Base-by-base conservation (phyloP, 2,888 invertebrate species). In the Elmis aenea region DNA sequence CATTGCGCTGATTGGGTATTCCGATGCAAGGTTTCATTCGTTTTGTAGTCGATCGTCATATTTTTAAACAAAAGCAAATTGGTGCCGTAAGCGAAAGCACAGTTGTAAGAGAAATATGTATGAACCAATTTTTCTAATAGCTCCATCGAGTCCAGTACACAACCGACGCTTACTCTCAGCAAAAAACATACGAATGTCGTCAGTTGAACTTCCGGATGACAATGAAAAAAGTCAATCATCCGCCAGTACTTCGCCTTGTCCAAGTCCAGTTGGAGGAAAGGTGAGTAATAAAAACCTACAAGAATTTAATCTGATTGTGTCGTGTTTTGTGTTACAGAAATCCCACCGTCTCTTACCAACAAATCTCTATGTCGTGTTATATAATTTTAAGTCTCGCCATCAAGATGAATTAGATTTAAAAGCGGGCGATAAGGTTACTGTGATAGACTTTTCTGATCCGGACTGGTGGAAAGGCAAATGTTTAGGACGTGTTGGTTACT, bases 401-500 rank as follows among this genome's bases (percentile, higher is more conserved):
- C 85, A 86, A 34, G 95, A 94, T 64, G 95, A 95, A 64, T 71
- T 95, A 55, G 94, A 95, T 63, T 74, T 96, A 18, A 93, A 92
- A 72, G 90, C 91, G 12, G 92, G 92, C 2, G 88, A 88, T 69
- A 80, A 85, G 67, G 87, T 95, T 33, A 92, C 89, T 6, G 92
- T 94, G 38, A 89, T 91, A 50, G 95, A 95, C 64, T 92, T 90
- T 26, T 83, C 92, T 0, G 94, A 95, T 68, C 86, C 88, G 6
- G 93, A 94, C 61, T 95, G 94, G 95, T 95, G 94, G 94, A 91
- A 92, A 71, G 95, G 94, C 26, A 93, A 92, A 66, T 90, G 90
- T 59, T 74, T 92, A 43, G 93, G 94, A 14, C 81, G 86, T 57
- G 78, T 86, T 29, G 95, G 95, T 6, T 94, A 85, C 70, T 94